Evolutionary conservation across 2,888 invertebrate species (phyloP).

Genomic region (Eristalis arbustorum): DNA sequence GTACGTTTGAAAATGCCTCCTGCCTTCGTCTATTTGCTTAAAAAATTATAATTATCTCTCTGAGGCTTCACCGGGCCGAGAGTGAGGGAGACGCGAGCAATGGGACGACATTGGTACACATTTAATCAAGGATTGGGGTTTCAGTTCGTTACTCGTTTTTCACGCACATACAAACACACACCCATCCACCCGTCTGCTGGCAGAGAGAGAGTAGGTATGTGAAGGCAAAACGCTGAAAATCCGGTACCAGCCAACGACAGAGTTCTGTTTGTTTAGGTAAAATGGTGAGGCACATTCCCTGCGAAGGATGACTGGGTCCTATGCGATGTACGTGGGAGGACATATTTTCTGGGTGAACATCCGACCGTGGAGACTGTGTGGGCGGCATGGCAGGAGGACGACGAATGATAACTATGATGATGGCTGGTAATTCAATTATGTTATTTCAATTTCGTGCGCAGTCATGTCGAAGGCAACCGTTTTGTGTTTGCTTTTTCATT

Average conservation of each 20-base stretch:
- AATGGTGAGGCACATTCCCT: constrained; percentile 20
- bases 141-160: constrained; percentile 57
- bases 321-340: not conserved
- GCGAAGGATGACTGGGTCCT: constrained; percentile 16
- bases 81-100: not conserved
- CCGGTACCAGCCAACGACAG: constrained; percentile 25
- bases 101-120: constrained; percentile 49
- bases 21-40: constrained; percentile 57
- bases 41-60: constrained; percentile 69
- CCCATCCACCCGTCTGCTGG: not conserved
- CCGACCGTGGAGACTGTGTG: not conserved
- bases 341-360: constrained; percentile 15
- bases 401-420: constrained; percentile 56
- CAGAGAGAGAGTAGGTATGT: not conserved
- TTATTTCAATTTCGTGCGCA: constrained; percentile 64
- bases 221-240: constrained; percentile 15
- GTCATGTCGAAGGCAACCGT: constrained; percentile 53
- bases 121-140: constrained; percentile 69
- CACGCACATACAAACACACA: constrained; percentile 13
- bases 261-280: constrained; percentile 66
- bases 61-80: constrained; percentile 1
- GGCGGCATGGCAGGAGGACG: not conserved
- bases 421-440: constrained; percentile 69
- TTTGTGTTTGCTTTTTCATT: constrained; percentile 66
- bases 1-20: constrained; percentile 34